These are phyloP conservation scores for Clinocottus analis DNA, from an alignment of 2,113 vertebrate species.

Conservation along the genomic window DNA sequence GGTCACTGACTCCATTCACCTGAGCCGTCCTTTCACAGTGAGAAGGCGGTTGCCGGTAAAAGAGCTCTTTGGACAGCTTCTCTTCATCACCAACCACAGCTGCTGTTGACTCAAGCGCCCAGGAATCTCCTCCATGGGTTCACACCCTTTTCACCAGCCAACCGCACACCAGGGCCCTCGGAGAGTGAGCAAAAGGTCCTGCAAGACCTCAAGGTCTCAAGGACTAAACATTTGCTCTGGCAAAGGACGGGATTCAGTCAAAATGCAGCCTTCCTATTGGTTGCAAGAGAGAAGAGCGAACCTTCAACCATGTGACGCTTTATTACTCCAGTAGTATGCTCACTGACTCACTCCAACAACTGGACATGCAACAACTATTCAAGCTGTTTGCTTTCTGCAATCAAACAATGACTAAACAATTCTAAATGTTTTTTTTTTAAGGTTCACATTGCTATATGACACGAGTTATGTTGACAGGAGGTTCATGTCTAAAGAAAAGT, in stretches of 20 bases:
- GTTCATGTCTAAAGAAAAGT: not conserved
- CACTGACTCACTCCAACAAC: too few species aligned
- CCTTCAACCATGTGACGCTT: not conserved
- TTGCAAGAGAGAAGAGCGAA: not conserved
- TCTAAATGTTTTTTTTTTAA: too few species aligned
- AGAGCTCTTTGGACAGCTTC: conserved; percentile 71
- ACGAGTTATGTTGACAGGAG: not conserved
- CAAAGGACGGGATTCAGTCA: not conserved
- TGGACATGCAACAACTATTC: not conserved
- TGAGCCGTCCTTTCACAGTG: conserved; percentile 65
- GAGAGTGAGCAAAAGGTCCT: conserved; percentile 21
- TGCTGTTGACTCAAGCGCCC: conserved; percentile 77
- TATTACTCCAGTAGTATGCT: not conserved
- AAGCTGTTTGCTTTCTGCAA: too few species aligned
- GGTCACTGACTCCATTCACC: conserved; percentile 79
- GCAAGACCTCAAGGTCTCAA: conserved; percentile 35
- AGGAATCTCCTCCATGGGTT: conserved; percentile 75
- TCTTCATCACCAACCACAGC: conserved; percentile 76
- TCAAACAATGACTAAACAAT: too few species aligned
- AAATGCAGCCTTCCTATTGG: not conserved
- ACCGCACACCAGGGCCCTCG: conserved; percentile 41
- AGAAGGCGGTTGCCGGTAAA: conserved; percentile 59
- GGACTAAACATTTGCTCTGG: conserved; percentile 33
- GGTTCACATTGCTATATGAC: not conserved
- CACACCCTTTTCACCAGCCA: conserved; percentile 68